phyloP scores from a whole-genome alignment of 2,797 vertebrate genomes.

The Leptoclinus maculatus region DNA sequence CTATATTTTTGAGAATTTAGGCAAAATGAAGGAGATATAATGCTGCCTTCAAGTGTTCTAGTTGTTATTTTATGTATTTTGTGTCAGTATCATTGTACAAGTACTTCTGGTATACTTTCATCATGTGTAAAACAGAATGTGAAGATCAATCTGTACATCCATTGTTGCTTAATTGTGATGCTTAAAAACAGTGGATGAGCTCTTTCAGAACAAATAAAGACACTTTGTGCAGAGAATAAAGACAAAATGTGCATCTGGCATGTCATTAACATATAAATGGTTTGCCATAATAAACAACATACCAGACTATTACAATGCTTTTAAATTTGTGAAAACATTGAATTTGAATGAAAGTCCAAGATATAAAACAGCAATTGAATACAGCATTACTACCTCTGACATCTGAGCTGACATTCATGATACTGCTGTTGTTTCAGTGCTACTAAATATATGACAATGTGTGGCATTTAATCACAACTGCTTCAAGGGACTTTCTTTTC shows the following conservation, averaged over 20 bases:
- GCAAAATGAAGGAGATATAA: background rate
- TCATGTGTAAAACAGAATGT: background rate
- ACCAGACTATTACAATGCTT: background rate
- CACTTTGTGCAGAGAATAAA: background rate
- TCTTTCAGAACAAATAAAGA: background rate
- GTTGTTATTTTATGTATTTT: background rate
- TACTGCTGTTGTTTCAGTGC: background rate
- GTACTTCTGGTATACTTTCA: background rate
- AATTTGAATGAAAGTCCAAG: background rate
- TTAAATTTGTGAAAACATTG: background rate
- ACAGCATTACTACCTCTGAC: background rate
- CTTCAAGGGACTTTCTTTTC: constrained; percentile 7
- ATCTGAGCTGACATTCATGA: background rate
- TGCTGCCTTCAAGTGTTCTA: background rate
- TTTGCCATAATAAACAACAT: background rate
- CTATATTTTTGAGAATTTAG: background rate
- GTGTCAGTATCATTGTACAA: background rate
- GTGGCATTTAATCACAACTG: constrained; percentile 44
- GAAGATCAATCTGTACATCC: background rate
- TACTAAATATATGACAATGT: constrained; percentile 5
- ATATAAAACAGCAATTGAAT: background rate
- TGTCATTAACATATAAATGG: background rate
- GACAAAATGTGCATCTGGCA: background rate
- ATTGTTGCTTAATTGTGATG: background rate
- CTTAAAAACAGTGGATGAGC: background rate